Evolutionary conservation across 2,113 vertebrate species (phyloP).

Genomic region (Regulus satrapa): DNA sequence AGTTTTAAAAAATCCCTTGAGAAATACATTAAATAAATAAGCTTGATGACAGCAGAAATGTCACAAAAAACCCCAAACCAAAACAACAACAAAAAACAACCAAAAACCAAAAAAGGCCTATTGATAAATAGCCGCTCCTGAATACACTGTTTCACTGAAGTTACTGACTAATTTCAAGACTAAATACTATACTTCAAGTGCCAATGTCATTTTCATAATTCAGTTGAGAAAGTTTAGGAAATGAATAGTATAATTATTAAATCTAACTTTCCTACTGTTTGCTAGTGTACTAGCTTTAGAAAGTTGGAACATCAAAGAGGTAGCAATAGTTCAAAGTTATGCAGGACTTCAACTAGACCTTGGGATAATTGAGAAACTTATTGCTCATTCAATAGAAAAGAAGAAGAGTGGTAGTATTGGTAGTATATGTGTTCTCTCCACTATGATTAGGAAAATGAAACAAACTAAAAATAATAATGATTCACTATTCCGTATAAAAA

Average conservation of each 20-base stretch:
- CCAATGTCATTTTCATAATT: neutral
- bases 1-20: neutral
- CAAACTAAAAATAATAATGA: neutral
- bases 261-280: neutral
- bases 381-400: neutral
- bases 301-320: neutral
- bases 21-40: neutral
- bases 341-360: neutral
- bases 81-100: too few species aligned
- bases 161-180: neutral
- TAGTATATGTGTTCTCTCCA: neutral
- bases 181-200: neutral
- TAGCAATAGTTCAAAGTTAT: neutral
- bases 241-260: neutral
- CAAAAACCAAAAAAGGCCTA: too few species aligned
- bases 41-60: neutral
- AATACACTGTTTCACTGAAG: neutral
- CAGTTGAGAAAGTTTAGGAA: neutral
- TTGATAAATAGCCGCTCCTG: neutral
- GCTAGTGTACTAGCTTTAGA: neutral
- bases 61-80: too few species aligned
- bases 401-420: neutral
- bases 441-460: neutral
- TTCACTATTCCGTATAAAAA: neutral
- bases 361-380: neutral